These are phyloP conservation scores for Anarrhichthys ocellatus DNA, from an alignment of 2,113 vertebrate species.

Conservation along the genomic window DNA sequence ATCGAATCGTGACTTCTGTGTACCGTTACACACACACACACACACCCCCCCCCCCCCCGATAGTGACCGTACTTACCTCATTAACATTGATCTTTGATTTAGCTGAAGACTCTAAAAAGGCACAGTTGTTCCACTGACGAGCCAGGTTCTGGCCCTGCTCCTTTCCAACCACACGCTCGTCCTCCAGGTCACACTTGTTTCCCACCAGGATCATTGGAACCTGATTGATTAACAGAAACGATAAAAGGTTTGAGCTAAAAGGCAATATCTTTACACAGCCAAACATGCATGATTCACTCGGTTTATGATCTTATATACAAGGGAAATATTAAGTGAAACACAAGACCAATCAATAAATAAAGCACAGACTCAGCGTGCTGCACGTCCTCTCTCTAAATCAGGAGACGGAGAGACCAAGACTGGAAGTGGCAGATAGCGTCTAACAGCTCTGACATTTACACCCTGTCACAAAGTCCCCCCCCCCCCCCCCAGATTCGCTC, in stretches of 20 bases:
- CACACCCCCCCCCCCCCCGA: not conserved
- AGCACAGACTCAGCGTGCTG: slow-evolving; percentile 27
- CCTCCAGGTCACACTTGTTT: slow-evolving; percentile 99
- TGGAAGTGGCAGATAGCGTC: slow-evolving; percentile 33
- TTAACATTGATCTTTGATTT: slow-evolving; percentile 99
- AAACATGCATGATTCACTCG: not conserved
- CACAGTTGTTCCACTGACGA: slow-evolving; percentile 99
- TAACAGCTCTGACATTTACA: slow-evolving; percentile 68
- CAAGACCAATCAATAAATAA: slow-evolving; percentile 43
- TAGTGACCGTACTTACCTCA: slow-evolving; percentile 83
- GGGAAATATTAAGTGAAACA: not conserved
- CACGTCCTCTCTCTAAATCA: slow-evolving; percentile 32
- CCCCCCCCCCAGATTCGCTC: not conserved
- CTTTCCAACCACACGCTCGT: slow-evolving; percentile 97
- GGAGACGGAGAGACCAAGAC: slow-evolving; percentile 22
- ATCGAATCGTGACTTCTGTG: not conserved
- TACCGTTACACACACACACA: not conserved
- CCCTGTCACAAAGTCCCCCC: slow-evolving; percentile 42
- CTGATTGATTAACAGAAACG: slow-evolving; percentile 70
- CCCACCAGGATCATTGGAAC: slow-evolving; percentile 99
- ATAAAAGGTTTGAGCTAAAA: not conserved
- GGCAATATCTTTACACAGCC: not conserved
- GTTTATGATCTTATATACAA: not conserved
- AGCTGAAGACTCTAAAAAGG: slow-evolving; percentile 99
- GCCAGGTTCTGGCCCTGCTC: slow-evolving; percentile 99